Evolutionary conservation across 2,113 vertebrate species (phyloP), one percentile per base, ranked within the genome.

Genomic region (Strix uralensis): DNA sequence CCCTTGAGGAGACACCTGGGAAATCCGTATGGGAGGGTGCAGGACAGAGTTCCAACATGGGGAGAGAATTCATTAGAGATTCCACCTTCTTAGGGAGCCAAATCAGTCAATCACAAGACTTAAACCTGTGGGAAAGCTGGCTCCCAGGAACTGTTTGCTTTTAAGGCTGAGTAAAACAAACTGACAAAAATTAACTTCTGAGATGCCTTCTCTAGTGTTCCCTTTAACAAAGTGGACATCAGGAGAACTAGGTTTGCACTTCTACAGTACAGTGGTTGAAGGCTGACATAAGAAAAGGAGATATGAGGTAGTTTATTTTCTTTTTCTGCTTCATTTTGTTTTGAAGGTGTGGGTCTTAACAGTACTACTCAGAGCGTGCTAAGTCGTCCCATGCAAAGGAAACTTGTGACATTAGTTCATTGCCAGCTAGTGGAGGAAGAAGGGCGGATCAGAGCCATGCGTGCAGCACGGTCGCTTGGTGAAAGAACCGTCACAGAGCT

Each of bases 391-490:
- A 99, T 99, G 99, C 99, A 99, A 97, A 98, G 99, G 96, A 99
- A 99, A 92, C 98, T 99, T 96, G 99, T 99, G 93, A 99, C 99
- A 3, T 97, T 99, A 75, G 99, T 99, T 61, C 99, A 99, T 94
- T 99, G 99, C 96, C 99, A 99, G 92, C 98, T 99, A 36, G 99
- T 99, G 95, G 99, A 99, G 86, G 99, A 99, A 97, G 99, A 99
- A 96, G 99, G 99, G 30, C 98, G 99, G 9, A 99, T 99, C 38
- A 98, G 99, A 95, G 99, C 99, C 83, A 99, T 99, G 99, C 98
- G 99, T 93, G 99, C 99, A 7, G 99, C 99, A 4, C 99, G 99
- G 34, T 99, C 99, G 0, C 98, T 99, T 81, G 99, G 99, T 10
- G 99, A 99, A 97, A 98, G 99, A 71, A 99, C 99, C 14, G 99